These are phyloP conservation scores for Clarias pachynema DNA, from an alignment of 2,797 vertebrate species.

Conservation along the genomic window DNA sequence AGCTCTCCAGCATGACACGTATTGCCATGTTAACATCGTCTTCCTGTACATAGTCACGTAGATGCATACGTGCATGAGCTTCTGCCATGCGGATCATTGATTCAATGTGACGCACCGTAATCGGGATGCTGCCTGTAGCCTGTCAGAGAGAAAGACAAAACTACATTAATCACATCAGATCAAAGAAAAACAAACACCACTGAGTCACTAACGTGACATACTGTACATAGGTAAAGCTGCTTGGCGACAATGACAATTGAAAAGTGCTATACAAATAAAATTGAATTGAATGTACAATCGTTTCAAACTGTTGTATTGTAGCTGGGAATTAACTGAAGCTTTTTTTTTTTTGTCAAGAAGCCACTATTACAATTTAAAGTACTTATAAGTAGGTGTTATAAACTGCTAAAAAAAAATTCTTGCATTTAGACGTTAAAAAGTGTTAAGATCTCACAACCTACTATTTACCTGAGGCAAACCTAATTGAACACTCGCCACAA, in stretches of 20 bases:
- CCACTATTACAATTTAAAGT: not conserved
- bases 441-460: not conserved
- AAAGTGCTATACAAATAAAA: too few species aligned
- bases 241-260: too few species aligned
- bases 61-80: constrained; percentile 93
- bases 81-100: constrained; percentile 99
- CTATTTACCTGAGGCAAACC: not conserved
- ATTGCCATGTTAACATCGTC: constrained; percentile 99
- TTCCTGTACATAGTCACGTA: constrained; percentile 93
- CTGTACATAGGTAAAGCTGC: too few species aligned
- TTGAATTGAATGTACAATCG: too few species aligned
- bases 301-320: not conserved
- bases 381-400: not conserved
- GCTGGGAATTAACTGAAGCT: not conserved
- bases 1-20: constrained; percentile 97
- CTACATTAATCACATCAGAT: not conserved
- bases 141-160: constrained; percentile 49
- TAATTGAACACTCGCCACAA: not conserved
- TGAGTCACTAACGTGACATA: not conserved
- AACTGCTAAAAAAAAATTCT: not conserved
- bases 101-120: constrained; percentile 97
- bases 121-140: constrained; percentile 97
- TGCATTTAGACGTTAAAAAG: not conserved
- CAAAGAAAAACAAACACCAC: not conserved
- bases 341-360: not conserved